Base-by-base conservation (phyloP, 2,113 vertebrate species). In the Orcinus orca region DNA sequence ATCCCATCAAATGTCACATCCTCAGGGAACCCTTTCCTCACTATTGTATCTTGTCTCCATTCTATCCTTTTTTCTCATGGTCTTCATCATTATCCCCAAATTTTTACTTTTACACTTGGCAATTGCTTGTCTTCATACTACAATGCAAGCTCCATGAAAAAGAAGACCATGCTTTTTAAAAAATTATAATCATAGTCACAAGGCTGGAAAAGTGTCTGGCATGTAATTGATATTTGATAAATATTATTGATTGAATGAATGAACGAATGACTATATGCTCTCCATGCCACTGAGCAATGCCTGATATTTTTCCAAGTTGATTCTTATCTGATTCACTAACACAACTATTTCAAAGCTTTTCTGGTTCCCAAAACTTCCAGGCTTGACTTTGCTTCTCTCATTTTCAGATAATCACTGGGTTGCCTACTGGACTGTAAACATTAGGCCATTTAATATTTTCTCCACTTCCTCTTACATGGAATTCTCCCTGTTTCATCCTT, bases 141-240 rank as follows among this genome's bases (percentile, higher is more conserved):
- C 41, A 50, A 29, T 33, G 12, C 53, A 79, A 65, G 11, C 13
- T 76, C 7, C 14, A 50, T n/a, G 31, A 15, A 63, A 33, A 25
- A 63, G 8, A 5, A 83, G 0, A 50, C 2, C 10, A 77, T 0
- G 21, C 0, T 6, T 23, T 33, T n/a, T 53, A 77, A 55, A n/a
- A n/a, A 4, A 58, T 33, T 21, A 6, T 10, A 77, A 33, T 12
- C 38, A 6, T 8, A 47, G 2, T 1, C 8, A 1, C 20, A 74
- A 53, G 60, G 38, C 36, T 74, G 33, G 71, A 90, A 89, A 60
- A n/a, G 4, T 62, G 2, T 62, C 21, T 53, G 17, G 17, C 25
- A 44, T 33, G 17, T 26, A 82, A 62, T 21, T 60, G 31, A 50
- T 29, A 21, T 7, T 41, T 1, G 25, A 41, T 84, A 62, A 15